Conservation (phyloP, 2,797 vertebrate genomes). For the Tangara arthus region DNA sequence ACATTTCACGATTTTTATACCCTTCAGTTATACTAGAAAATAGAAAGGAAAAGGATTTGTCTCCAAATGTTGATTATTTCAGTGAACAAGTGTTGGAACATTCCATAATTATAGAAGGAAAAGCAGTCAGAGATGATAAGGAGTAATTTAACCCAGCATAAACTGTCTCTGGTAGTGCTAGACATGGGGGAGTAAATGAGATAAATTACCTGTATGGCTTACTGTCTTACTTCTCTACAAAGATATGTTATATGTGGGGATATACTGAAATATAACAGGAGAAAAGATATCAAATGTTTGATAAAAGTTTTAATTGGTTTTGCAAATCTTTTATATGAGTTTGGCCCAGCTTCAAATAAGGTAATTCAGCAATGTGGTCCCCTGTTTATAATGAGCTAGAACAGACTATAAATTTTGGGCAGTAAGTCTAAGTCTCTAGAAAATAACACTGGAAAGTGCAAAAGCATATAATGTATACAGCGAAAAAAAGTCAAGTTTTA, state of each 20-base stretch:
- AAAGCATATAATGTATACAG: not conserved
- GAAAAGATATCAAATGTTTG: not conserved
- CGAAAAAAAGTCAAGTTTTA: not conserved
- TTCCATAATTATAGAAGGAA: not conserved
- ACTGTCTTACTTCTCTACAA: not conserved
- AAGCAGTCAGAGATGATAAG: not conserved
- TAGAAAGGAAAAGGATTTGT: not conserved
- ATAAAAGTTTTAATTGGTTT: slow-evolving; percentile 27
- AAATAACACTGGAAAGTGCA: not conserved
- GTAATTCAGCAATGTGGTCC: not conserved
- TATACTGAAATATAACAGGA: not conserved
- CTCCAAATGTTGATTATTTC: not conserved
- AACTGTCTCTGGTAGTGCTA: not conserved
- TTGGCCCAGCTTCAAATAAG: slow-evolving; percentile 1
- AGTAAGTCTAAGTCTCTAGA: not conserved
- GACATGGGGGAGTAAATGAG: not conserved
- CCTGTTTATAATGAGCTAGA: not conserved
- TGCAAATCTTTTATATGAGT: not conserved
- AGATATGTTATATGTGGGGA: not conserved
- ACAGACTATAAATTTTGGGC: not conserved
- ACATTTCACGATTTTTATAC: not conserved
- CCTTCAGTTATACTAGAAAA: not conserved
- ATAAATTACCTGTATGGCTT: not conserved
- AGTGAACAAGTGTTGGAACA: not conserved
- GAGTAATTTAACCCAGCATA: not conserved